Evolutionary conservation across 2,888 invertebrate genomes (phyloP).

Genomic region (Drosophila putrida): DNA sequence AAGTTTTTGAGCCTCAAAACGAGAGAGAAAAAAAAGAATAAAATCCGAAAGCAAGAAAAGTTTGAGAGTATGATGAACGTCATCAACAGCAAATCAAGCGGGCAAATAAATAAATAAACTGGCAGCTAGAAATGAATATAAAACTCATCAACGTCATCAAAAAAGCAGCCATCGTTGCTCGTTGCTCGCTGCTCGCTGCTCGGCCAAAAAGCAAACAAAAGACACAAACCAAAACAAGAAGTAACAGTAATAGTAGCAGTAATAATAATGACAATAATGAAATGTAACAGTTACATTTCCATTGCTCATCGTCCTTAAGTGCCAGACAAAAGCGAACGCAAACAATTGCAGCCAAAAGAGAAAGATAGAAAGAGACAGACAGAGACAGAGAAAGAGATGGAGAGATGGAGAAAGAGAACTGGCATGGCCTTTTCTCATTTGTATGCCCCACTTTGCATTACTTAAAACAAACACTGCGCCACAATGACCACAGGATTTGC

Average conservation of each 20-base stretch:
- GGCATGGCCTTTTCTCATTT: conserved; percentile 28
- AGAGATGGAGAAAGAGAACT: too few relatives aligned
- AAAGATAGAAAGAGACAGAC: not conserved
- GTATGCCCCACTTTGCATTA: conserved; percentile 52
- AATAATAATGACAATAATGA: conserved; percentile 65
- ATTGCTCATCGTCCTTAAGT: conserved; percentile 63
- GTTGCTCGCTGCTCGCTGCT: not conserved
- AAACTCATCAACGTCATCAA: conserved; percentile 76
- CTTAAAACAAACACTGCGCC: conserved; percentile 57
- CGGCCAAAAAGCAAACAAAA: conserved; percentile 48
- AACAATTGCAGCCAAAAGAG: conserved; percentile 36
- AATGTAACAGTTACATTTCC: conserved; percentile 54
- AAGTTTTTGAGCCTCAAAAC: conserved; percentile 42
- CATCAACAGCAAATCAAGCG: conserved; percentile 71
- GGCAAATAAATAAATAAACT: conserved; percentile 61
- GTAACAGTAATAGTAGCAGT: not conserved
- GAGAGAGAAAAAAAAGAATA: conserved; percentile 12
- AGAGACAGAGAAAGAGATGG: not conserved
- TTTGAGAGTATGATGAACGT: conserved; percentile 53
- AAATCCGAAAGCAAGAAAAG: conserved; percentile 12
- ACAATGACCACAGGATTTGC: conserved; percentile 73
- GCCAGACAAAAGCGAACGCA: conserved; percentile 53
- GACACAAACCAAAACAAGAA: conserved; percentile 16
- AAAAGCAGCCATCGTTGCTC: conserved; percentile 30
- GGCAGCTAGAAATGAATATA: conserved; percentile 61